Evolutionary conservation across 2,797 vertebrate species (phyloP), one percentile per base, ranked within the genome.

Genomic region (Morus bassanus): DNA sequence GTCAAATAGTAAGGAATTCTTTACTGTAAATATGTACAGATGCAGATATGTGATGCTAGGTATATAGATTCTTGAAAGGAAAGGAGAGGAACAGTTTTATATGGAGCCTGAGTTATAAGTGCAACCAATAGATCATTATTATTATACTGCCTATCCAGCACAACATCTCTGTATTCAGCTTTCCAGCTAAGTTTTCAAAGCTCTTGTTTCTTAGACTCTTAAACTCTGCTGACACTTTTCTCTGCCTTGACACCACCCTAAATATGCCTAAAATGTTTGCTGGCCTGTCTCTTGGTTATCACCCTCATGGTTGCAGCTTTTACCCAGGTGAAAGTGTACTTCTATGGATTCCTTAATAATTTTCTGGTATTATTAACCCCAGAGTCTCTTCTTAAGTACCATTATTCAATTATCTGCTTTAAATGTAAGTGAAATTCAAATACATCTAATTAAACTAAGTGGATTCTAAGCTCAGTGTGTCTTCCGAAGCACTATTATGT

Each of bases 1-100:
- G 85, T 94, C 70, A 94, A 89, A 77, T 28, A 41, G 61, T 50
- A 85, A 73, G 67, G 59, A 94, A 93, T 92, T 89, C 69, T 75
- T 70, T 89, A 61, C 81, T 85, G 75, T 78, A 76, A 94, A 84
- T 31, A 89, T 67, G 41, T 81, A 61, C 24, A 61, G 87, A 81
- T 84, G 61, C 80, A 87, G 68, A 2, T 67, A 33, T 25, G 48
- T 70, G 88, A 50, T 80, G 50, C 1, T 19, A 69, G 21, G 35
- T 75, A 23, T 56, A 60, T 7, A 43, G 39, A 33, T 51, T 81
- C 54, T 68, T 81, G 64, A 80, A 60, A 91, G 43, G 57, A 18
- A 77, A 41, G n/a, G 48, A 81, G 54, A 69, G 17, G 9, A 88
- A 61, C 35, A 59, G 33, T 48, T 80, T 80, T 69, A 63, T 73